phyloP scores from a whole-genome alignment of 2,888 invertebrate species.

The Opisthograptis luteolata region DNA sequence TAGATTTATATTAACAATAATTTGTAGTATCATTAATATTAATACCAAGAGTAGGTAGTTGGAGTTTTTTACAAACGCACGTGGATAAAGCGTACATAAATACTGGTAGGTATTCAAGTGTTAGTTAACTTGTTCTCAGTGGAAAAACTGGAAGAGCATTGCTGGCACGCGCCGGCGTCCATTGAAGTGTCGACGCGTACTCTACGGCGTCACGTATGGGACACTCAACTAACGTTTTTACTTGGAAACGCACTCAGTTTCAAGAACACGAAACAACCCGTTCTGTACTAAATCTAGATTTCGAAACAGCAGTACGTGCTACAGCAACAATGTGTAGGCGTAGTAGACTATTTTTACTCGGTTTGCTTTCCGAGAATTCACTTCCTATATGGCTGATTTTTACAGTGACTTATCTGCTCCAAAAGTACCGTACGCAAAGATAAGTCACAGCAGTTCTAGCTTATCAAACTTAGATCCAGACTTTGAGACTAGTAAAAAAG shows the following conservation, averaged over 20 bases:
- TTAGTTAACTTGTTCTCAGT: conserved; percentile 36
- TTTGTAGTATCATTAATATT: conserved; percentile 39
- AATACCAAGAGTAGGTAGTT: conserved; percentile 27
- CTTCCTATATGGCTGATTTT: conserved; percentile 46
- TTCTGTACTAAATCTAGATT: conserved; percentile 71
- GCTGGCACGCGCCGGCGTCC: conserved; percentile 50
- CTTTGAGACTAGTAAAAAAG: conserved; percentile 27
- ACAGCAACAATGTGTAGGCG: conserved; percentile 56
- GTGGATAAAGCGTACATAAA: conserved; percentile 36
- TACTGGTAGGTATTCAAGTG: conserved; percentile 39
- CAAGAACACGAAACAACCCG: conserved; percentile 57
- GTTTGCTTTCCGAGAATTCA: conserved; percentile 49
- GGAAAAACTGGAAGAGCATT: conserved; percentile 60
- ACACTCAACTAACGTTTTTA: conserved; percentile 56
- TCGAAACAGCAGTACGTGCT: conserved; percentile 72
- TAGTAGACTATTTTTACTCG: conserved; percentile 48
- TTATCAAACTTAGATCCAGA: conserved; percentile 36
- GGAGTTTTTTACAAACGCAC: conserved; percentile 29
- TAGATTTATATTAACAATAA: conserved; percentile 1
- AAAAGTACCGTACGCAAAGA: conserved; percentile 33
- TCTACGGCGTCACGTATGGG: conserved; percentile 62
- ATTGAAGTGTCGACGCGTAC: conserved; percentile 64
- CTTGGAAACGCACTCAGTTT: conserved; percentile 68
- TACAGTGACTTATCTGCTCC: conserved; percentile 38
- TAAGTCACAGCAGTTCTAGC: conserved; percentile 33